Conservation (phyloP, 2,113 vertebrate species). For the Girardinichthys multiradiatus region DNA sequence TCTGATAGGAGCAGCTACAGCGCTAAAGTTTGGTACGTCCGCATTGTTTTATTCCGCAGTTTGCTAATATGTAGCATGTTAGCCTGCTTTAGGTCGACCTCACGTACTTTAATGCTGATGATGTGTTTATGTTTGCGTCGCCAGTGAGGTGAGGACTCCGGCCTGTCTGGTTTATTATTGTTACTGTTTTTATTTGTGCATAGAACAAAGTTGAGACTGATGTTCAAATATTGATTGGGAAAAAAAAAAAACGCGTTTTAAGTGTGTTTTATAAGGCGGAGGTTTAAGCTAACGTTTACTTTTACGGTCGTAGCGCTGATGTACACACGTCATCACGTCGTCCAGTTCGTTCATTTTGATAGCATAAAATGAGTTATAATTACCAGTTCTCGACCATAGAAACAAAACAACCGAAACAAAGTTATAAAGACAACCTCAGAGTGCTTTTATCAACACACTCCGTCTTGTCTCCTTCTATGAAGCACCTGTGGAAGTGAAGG, state of each 20-base stretch:
- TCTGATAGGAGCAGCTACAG: slow-evolving; percentile 73
- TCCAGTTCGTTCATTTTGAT: background rate
- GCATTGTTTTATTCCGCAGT: background rate
- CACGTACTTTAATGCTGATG: background rate
- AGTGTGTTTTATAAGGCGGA: background rate
- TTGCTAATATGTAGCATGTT: background rate
- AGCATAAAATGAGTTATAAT: background rate
- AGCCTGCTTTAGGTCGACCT: background rate
- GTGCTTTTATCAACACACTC: background rate
- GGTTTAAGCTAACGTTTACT: slow-evolving; percentile 27
- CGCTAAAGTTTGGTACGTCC: slow-evolving; percentile 73
- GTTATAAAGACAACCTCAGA: background rate
- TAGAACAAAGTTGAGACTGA: background rate
- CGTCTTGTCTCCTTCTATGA: background rate
- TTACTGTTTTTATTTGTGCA: background rate
- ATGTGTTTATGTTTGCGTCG: slow-evolving; percentile 24
- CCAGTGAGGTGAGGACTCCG: background rate
- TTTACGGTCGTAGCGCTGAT: background rate
- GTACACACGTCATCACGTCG: no score
- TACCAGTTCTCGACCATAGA: background rate
- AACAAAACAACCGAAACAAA: background rate
- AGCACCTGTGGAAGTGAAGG: slow-evolving; percentile 79
- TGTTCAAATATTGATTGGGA: background rate
- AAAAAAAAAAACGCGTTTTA: background rate
- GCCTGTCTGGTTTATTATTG: background rate